phyloP scores from a whole-genome alignment of 2,888 invertebrate species.

The Conops quadrifasciatus region DNA sequence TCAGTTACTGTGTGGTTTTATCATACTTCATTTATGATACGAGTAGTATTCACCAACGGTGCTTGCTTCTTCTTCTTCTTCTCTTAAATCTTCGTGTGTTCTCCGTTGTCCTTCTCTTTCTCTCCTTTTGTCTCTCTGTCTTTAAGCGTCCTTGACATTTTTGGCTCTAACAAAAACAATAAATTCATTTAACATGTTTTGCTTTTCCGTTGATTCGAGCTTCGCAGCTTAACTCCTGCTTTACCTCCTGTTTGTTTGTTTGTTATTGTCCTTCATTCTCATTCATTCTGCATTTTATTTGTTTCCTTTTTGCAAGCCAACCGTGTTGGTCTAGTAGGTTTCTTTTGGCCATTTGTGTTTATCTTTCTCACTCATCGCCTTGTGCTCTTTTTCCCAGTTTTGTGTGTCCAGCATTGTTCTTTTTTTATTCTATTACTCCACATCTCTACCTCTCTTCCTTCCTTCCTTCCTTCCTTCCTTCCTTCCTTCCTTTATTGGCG shows the following conservation, averaged over 20 bases:
- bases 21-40: no score
- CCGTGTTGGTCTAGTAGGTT: background rate
- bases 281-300: background rate
- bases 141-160: conserved; percentile 22
- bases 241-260: background rate
- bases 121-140: background rate
- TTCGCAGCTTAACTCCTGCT: background rate
- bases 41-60: no score
- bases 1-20: no score
- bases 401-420: background rate
- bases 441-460: background rate
- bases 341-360: background rate
- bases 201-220: background rate
- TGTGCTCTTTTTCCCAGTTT: background rate
- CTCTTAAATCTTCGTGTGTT: background rate
- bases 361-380: background rate
- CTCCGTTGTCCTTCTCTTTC: background rate
- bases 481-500: background rate
- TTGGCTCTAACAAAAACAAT: background rate
- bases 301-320: no score
- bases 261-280: background rate
- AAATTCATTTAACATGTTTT: background rate
- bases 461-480: background rate
- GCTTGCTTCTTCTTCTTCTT: background rate
- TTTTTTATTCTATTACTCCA: background rate